Base-by-base conservation (phyloP, 2,113 vertebrate species). In the Pavo muticus region DNA sequence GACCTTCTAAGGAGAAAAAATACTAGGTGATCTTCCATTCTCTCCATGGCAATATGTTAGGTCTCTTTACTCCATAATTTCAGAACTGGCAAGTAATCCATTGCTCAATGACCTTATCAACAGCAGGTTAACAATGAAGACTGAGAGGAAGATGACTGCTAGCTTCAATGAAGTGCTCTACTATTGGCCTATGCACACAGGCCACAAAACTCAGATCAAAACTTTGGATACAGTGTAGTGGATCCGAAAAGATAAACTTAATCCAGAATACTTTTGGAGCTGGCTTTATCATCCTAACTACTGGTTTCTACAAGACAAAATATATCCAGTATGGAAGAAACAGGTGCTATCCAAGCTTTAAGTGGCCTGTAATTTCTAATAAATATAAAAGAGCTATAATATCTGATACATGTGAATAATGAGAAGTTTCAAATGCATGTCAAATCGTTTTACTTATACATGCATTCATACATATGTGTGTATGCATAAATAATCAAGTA, bases 161-260 rank as follows among this genome's bases (percentile, higher is more conserved):
- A 54, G 64, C 27, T 50, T 59, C 37, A 37, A 0, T 4, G 9
- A 69, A 11, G 7, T 9, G 27, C 30, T 73, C 44, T 37, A 9
- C 57, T 52, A 21, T 1, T 76, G 35, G 13, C 23, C 48, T 23
- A 56, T 42, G 29, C 25, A 39, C 42, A 32, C 0, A 0, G 11
- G 27, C 14, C 1, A 0, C 40, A 69, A 94, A 35, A 47, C 21
- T 50, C 20, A 17, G 14, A 3, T 60, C 50, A 59, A 52, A 79
- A 54, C 21, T 83, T 9, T 42, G n/a, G 40, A 39, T 76, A 74
- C 60, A 64, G 9, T 4, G 7, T 7, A 59, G 35, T 83, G 1
- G n/a, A 67, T 37, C n/a, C 1, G 11, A 15, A 61, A 11, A 59
- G 40, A 82, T 11, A 70, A 67, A 39, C 44, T 15, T 35, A 15